These are phyloP conservation scores for Idaea biselata DNA, from an alignment of 2,888 invertebrate genomes.

Conservation along the genomic window DNA sequence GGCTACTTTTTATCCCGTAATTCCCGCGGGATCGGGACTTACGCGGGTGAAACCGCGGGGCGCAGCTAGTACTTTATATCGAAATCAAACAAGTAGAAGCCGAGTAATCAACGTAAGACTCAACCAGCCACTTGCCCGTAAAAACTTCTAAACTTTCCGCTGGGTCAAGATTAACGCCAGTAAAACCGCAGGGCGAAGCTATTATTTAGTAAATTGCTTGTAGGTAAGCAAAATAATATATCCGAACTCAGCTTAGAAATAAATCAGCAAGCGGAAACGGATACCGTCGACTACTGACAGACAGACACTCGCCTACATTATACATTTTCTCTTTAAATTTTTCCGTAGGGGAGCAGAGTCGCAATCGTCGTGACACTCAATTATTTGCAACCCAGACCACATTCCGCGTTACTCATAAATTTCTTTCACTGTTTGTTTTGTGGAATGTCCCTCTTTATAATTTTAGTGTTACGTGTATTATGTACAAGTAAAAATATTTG, in stretches of 20 bases:
- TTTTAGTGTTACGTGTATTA: neutral
- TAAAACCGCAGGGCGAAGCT: too few relatives aligned
- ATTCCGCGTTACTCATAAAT: neutral
- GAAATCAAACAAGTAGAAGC: too few relatives aligned
- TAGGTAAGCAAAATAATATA: neutral
- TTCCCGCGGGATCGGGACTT: too few relatives aligned
- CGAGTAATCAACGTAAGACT: too few relatives aligned
- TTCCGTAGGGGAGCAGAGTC: conserved; percentile 7
- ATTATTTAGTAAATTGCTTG: neutral
- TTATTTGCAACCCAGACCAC: conserved; percentile 8
- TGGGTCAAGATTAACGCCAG: too few relatives aligned
- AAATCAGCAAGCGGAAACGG: conserved; percentile 1
- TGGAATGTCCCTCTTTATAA: neutral
- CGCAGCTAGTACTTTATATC: too few relatives aligned
- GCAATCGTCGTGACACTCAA: conserved; percentile 10
- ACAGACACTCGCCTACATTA: conserved; percentile 1
- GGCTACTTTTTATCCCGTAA: too few relatives aligned
- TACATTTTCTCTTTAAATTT: conserved; percentile 16
- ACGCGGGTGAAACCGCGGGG: too few relatives aligned
- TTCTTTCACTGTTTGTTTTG: neutral
- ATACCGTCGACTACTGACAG: neutral
- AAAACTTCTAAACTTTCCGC: too few relatives aligned
- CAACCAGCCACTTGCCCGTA: too few relatives aligned
- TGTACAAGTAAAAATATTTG: neutral
- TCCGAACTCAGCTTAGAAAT: neutral